Percentiles rank a stretch among this genome's conserved stretches.
Conservation (phyloP, 2,888 invertebrate genomes). For the Ochlodes sylvanus region DNA sequence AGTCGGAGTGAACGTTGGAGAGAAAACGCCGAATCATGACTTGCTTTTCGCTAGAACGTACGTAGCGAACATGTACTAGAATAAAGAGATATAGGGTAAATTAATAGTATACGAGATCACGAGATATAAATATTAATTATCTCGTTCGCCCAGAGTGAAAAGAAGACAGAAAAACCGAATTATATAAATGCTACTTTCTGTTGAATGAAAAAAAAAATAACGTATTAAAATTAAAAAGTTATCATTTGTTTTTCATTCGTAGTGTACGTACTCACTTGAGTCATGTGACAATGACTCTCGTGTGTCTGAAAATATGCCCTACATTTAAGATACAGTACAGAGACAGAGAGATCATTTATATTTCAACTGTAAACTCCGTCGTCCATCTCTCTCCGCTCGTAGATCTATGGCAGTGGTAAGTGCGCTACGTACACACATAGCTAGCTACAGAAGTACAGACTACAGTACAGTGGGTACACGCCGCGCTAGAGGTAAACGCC, state of each 20-base stretch:
- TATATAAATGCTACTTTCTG: too few species aligned
- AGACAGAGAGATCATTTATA: not conserved
- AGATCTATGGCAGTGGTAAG: not conserved
- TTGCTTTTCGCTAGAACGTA: not conserved
- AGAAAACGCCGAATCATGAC: constrained; percentile 12
- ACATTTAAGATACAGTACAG: not conserved
- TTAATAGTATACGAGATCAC: too few species aligned
- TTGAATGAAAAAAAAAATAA: too few species aligned
- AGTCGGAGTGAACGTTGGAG: not conserved
- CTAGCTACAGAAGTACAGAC: constrained; percentile 6
- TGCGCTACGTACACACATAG: constrained; percentile 1
- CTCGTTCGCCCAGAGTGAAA: too few species aligned
- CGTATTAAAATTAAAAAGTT: too few species aligned
- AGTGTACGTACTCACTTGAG: too few species aligned
- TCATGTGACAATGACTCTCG: not conserved
- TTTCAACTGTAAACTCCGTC: not conserved
- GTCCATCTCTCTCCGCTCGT: not conserved
- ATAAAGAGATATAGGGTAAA: too few species aligned
- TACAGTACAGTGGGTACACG: not conserved
- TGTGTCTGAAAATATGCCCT: not conserved
- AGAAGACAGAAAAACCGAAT: too few species aligned
- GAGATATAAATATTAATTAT: too few species aligned
- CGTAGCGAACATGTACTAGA: not conserved
- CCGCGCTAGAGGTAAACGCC: constrained; percentile 58
- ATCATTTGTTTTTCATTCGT: too few species aligned